Conservation (phyloP, 92 coral and sea anemone species). For the Parazoanthus darwini region DNA sequence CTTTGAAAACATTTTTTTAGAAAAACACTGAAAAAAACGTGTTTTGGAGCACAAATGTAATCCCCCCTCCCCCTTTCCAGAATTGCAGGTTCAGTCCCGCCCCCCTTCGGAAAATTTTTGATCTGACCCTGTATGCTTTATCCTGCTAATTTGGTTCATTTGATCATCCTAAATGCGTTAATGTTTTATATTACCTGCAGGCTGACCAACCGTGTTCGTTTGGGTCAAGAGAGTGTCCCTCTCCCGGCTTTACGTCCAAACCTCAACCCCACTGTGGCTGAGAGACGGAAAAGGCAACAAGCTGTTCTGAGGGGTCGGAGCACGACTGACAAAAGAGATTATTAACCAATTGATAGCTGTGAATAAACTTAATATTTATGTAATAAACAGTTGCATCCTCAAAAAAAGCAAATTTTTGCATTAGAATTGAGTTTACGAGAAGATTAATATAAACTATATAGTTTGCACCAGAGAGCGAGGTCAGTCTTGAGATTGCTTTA, state of each 20-base stretch:
- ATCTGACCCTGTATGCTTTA: too few species aligned
- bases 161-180: too few species aligned
- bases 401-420: neutral
- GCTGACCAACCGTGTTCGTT: conserved; percentile 63
- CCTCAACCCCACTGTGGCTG: conserved; percentile 80
- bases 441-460: neutral
- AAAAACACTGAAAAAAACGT: too few species aligned
- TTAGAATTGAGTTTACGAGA: neutral
- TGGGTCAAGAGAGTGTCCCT: conserved; percentile 78
- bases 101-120: too few species aligned
- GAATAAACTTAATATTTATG: neutral
- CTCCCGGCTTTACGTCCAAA: conserved; percentile 92
- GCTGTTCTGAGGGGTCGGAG: conserved; percentile 90
- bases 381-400: neutral
- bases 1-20: too few species aligned
- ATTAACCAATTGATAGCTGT: conserved; percentile 19
- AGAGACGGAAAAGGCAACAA: conserved; percentile 88
- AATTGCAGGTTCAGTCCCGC: too few species aligned
- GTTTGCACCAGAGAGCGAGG: neutral
- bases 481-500: neutral
- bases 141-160: too few species aligned
- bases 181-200: conserved; percentile 39
- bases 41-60: too few species aligned
- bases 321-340: conserved; percentile 59
- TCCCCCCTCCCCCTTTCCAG: too few species aligned